Conservation (phyloP, 2,113 vertebrate species). For the Zosterops borbonicus region DNA sequence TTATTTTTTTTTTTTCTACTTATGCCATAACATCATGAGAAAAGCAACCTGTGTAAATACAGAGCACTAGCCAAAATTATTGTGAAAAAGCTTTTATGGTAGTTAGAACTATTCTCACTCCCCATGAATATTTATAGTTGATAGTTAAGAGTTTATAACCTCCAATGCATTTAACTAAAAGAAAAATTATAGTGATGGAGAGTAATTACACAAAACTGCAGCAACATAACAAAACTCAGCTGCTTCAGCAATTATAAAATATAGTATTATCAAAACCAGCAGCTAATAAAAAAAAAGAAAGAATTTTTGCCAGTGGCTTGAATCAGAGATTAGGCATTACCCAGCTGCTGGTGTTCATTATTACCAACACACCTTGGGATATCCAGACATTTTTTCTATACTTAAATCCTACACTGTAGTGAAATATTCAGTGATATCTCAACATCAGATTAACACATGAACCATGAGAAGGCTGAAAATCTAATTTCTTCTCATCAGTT, state of each 20-base stretch:
- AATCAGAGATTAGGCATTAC: neutral
- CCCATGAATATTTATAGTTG: constrained; percentile 55
- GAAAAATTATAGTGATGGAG: constrained; percentile 64
- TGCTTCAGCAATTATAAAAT: constrained; percentile 48
- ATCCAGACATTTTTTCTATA: neutral
- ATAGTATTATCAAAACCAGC: constrained; percentile 26
- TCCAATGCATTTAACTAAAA: constrained; percentile 58
- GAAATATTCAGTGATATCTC: neutral
- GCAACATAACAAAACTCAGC: constrained; percentile 47
- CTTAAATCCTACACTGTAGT: neutral
- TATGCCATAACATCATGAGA: neutral
- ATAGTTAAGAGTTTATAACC: constrained; percentile 65
- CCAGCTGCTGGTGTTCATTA: neutral
- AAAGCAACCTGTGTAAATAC: neutral
- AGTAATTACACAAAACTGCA: constrained; percentile 62
- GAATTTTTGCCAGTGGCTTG: neutral
- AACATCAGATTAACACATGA: neutral
- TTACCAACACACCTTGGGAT: neutral
- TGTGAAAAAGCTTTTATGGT: constrained; percentile 32
- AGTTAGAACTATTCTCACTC: constrained; percentile 40
- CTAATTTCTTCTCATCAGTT: neutral
- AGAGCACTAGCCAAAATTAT: neutral
- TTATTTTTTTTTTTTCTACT: neutral
- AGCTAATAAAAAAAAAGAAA: neutral
- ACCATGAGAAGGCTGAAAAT: neutral